Evolutionary conservation across 2,797 vertebrate genomes (phyloP), one percentile per base, ranked within the genome.

Genomic region (Pseudomugil gertrudae): DNA sequence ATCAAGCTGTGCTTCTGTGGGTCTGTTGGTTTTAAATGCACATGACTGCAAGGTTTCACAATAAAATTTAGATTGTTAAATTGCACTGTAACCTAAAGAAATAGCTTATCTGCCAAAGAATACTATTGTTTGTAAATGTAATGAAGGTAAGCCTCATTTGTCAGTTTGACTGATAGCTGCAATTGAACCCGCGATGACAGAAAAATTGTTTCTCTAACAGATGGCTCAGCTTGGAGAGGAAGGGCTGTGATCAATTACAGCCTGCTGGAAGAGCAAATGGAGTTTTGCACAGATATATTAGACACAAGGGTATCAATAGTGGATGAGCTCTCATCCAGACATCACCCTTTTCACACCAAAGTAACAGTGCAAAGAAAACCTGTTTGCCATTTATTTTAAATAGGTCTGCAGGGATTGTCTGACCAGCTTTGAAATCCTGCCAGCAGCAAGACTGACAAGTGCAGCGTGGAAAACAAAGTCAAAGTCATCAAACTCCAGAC

Each of bases 181-280:
- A 84, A 78, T 75, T 76, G 59, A 80, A 77, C 79, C 65, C 43
- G 36, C 69, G 74, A 76, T 76, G 79, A 85, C 78, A 87, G 74
- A 79, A 83, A 86, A 80, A 78, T 58, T 55, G 74, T 85, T 83
- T 79, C 81, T 38, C 61, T 58, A 72, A 84, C 85, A 82, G 84
- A 90, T 84, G 83, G 81, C 69, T 67, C 19, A 0, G 58, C 72
- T 76, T 66, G 32, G 35, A 54, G 50, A 72, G 35, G 74, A 63
- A 62, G 63, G 78, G 53, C 29, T 29, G 14, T 82, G 87, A 88
- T 89, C 84, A 80, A 81, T 84, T 53, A 63, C 77, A 79, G 80
- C 63, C 76, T 76, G 72, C 60, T 75, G 66, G 63, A 77, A 69
- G 61, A 67, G 73, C 78, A 90, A 89, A 87, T 81, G 38, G 74